Conservation (phyloP, 2,113 vertebrate species). For the Megaceryle torquata region DNA sequence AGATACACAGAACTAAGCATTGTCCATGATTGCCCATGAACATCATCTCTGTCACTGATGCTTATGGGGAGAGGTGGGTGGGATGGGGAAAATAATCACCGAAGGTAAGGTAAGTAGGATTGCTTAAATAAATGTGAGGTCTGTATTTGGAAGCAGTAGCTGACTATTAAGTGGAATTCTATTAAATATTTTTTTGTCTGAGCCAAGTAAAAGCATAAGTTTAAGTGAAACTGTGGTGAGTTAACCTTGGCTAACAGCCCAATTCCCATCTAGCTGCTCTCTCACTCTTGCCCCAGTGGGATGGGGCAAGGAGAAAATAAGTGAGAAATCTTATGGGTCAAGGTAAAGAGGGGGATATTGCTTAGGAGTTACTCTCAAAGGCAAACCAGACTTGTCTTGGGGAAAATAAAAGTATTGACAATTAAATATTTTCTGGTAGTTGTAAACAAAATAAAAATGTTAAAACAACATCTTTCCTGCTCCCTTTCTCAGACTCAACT, state of each 20-base stretch:
- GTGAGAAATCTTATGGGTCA: background rate
- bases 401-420: background rate
- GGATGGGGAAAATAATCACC: background rate
- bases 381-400: background rate
- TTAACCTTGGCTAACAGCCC: background rate
- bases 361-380: background rate
- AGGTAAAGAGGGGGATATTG: background rate
- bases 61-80: background rate
- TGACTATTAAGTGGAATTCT: background rate
- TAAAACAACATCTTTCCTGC: background rate
- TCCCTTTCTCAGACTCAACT: background rate
- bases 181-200: background rate
- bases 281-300: fast-evolving
- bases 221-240: background rate
- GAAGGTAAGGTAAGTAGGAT: background rate
- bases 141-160: background rate
- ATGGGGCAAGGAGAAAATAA: background rate
- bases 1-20: background rate
- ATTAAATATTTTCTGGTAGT: background rate
- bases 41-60: background rate
- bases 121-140: background rate
- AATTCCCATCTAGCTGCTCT: background rate
- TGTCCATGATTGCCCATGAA: background rate
- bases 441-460: background rate
- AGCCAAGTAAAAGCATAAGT: background rate